Evolutionary conservation across 2,888 invertebrate species (phyloP).

Genomic region (Scaptomyza caliginosa): DNA sequence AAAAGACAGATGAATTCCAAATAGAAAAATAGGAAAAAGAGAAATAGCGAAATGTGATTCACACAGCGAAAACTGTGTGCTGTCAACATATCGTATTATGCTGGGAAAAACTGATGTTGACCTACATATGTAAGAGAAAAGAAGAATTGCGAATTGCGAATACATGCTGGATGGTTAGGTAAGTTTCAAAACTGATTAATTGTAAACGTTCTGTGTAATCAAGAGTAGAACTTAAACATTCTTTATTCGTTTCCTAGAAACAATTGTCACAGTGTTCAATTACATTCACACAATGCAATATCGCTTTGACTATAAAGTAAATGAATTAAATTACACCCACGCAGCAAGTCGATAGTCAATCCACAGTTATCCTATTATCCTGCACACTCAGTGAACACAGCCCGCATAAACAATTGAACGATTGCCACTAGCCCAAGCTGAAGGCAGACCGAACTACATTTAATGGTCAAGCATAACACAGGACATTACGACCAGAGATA

Average conservation of each 20-base stretch:
- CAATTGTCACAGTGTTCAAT: background rate
- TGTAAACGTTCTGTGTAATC: background rate
- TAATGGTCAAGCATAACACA: slow-evolving; percentile 9
- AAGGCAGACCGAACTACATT: too few species aligned
- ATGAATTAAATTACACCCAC: background rate
- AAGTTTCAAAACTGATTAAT: slow-evolving; percentile 39
- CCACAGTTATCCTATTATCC: slow-evolving; percentile 3
- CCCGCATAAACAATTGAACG: slow-evolving; percentile 51
- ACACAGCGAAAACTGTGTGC: background rate
- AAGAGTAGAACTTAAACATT: background rate
- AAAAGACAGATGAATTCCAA: slow-evolving; percentile 31
- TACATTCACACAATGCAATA: background rate
- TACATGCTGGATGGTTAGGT: slow-evolving; percentile 13
- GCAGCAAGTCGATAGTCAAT: background rate
- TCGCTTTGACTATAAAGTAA: background rate
- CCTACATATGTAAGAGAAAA: slow-evolving; percentile 24
- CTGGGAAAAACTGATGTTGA: slow-evolving; percentile 18
- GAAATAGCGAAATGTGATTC: slow-evolving; percentile 15
- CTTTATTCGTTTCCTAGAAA: too few species aligned
- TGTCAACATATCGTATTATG: slow-evolving; percentile 42
- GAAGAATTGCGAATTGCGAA: background rate
- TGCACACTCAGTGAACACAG: slow-evolving; percentile 11
- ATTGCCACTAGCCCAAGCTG: slow-evolving; percentile 10
- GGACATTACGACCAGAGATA: slow-evolving; percentile 1
- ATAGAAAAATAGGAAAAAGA: background rate